phyloP scores from a whole-genome alignment of 1,140 invertebrate genomes.

The Heliconius hewitsoni region DNA sequence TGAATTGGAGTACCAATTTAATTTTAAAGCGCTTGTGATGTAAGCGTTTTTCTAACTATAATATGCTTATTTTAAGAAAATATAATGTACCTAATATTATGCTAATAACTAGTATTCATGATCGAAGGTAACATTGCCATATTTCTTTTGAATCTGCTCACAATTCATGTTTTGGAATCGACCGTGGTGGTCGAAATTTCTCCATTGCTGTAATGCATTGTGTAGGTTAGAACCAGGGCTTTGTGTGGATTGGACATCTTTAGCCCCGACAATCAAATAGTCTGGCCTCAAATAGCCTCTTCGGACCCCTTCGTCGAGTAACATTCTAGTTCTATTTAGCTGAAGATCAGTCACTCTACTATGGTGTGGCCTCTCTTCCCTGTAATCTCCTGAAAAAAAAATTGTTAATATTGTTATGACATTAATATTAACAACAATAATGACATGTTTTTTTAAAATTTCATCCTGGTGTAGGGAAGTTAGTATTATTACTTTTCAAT shows the following conservation, averaged over 20 bases:
- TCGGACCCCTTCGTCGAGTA: constrained; percentile 57
- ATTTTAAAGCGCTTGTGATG: no score
- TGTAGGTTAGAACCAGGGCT: constrained; percentile 65
- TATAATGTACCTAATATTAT: background rate
- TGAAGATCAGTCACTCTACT: constrained; percentile 52
- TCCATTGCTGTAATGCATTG: constrained; percentile 48
- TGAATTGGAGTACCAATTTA: no score
- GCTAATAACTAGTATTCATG: background rate
- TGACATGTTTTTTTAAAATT: no score
- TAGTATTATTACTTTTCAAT: no score
- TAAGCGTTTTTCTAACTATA: no score
- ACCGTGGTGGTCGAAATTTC: constrained; percentile 53
- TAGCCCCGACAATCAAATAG: constrained; percentile 58
- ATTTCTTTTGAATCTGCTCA: constrained; percentile 52
- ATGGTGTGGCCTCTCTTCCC: constrained; percentile 51
- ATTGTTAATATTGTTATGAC: background rate
- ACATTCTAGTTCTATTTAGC: constrained; percentile 48
- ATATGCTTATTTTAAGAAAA: no score
- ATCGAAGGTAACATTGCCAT: constrained; percentile 20
- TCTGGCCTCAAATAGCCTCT: constrained; percentile 52
- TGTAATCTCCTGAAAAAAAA: constrained; percentile 62
- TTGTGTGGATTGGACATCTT: constrained; percentile 47
- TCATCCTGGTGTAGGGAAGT: no score
- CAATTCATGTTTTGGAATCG: constrained; percentile 48
- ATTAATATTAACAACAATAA: background rate